Evolutionary conservation across 2,888 invertebrate species (phyloP).

Genomic region (Eubasilissa splendida): DNA sequence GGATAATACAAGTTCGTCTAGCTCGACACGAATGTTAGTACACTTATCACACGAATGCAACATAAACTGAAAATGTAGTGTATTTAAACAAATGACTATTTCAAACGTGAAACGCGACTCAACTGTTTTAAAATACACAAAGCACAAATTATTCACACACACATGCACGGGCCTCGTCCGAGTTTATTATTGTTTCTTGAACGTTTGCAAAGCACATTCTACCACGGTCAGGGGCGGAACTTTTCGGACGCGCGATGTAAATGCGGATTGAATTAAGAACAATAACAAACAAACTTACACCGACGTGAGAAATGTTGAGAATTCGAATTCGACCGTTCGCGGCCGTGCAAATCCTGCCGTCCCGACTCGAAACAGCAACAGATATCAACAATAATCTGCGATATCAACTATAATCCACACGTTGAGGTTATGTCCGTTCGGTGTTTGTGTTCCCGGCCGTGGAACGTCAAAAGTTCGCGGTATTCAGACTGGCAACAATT

Average conservation of each 20-base stretch:
- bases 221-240: constrained; percentile 10
- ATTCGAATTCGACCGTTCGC: constrained; percentile 19
- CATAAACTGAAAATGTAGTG: neutral
- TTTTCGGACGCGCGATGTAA: constrained; percentile 14
- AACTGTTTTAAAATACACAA: neutral
- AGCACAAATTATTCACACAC: constrained; percentile 12
- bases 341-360: neutral
- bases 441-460: neutral
- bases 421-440: constrained; percentile 31
- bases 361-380: no score
- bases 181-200: constrained; percentile 20
- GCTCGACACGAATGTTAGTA: no score
- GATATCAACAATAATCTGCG: no score
- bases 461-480: constrained; percentile 35
- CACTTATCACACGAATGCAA: no score
- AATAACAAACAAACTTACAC: constrained; percentile 28
- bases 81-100: neutral
- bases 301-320: constrained; percentile 27
- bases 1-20: no score
- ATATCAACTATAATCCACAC: neutral
- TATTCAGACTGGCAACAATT: neutral
- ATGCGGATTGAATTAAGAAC: constrained; percentile 21
- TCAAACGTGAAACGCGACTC: neutral
- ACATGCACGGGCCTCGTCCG: neutral
- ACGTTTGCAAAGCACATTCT: constrained; percentile 21